Conservation (phyloP, 2,113 vertebrate species). For the Capreolus pygargus region DNA sequence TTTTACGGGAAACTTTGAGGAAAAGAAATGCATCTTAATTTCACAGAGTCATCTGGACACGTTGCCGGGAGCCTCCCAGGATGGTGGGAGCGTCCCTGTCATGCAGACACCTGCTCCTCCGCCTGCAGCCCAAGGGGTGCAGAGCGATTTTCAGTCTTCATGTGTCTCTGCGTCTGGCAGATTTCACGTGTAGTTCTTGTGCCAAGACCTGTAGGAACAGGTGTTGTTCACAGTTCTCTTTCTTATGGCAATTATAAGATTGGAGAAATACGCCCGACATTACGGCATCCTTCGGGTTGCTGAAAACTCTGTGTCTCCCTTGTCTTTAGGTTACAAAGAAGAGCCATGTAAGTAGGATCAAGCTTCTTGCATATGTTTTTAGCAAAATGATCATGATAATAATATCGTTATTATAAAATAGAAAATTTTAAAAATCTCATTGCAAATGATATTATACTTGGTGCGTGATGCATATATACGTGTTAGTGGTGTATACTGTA, state of each 20-base stretch:
- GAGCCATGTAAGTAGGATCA: neutral
- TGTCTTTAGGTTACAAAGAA: neutral
- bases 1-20: neutral
- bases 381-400: neutral
- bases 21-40: neutral
- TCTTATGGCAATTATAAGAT: neutral
- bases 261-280: neutral
- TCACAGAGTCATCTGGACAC: neutral
- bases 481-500: neutral
- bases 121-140: neutral
- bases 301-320: neutral
- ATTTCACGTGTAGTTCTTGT: neutral
- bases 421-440: neutral
- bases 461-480: neutral
- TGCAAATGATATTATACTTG: neutral
- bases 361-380: neutral
- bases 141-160: rapidly evolving
- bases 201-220: neutral
- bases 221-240: neutral
- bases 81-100: neutral
- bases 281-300: neutral
- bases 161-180: neutral
- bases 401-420: neutral
- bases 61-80: neutral
- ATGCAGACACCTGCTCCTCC: rapidly evolving